Base-by-base conservation (phyloP, 2,113 vertebrate genomes). In the Pseudorhombus dupliciocellatus region DNA sequence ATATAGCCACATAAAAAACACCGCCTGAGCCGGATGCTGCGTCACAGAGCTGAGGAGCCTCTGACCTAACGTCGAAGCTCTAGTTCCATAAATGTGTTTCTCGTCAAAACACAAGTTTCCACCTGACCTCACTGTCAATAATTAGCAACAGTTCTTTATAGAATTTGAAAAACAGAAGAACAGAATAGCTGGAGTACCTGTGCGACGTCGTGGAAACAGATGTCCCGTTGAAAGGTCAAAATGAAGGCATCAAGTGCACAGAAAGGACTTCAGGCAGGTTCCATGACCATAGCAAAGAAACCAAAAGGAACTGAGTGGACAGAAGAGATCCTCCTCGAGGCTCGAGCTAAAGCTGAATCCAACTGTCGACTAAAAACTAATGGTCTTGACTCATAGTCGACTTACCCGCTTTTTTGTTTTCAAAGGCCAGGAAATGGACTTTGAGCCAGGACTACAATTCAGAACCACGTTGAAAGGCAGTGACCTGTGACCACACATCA, bases 61-160 rank as follows among this genome's bases (percentile, higher is more conserved):
- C 48, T 25, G 40, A 55, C 34, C 25, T 48, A 8, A 16, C 3
- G 51, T 14, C 22, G 22, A 22, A 4, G 1, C 53, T 79, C 7
- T 15, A 28, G 48, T 42, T n/a, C n/a, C n/a, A n/a, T n/a, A n/a
- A n/a, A n/a, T n/a, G 34, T 31, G 20, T 68, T 73, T 66, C 65
- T 50, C 20, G 22, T 77, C 34, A 73, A 31, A 82, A 73, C 69
- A 55, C 34, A 8, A 2, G 22, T 18, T n/a, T 77, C 26, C 61
- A 9, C 59, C 44, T 37, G 14, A 67, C 51, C 46, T 51, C 20
- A 44, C 18, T 44, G 5, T 44, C 40, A 16, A 44, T 18, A 14
- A 44, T 16, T 16, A 44, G 4, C 40, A 44, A 44, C 4, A 18
- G 16, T 5, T 44, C 15, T 44, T 44, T 44, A 11, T 37, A 37